Base-by-base conservation (phyloP, 2,113 vertebrate species). In the Thamnophis sirtalis region DNA sequence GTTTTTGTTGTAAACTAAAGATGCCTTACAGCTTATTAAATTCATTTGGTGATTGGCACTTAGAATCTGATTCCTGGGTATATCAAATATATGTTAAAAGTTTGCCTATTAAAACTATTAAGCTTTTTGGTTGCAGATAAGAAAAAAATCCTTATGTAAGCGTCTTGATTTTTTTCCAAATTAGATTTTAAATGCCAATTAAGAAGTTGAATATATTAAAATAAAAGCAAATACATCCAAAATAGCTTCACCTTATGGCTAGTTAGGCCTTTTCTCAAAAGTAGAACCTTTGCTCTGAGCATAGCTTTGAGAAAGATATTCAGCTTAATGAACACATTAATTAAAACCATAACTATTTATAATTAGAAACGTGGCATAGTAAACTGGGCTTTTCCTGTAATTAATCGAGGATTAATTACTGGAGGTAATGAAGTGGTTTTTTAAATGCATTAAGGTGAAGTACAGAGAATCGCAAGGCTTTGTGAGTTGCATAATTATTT, bases 341-440 rank as follows among this genome's bases (percentile, higher is more conserved):
- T 99, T 99, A 99, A 98, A 99, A 99, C 98, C 98, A 99, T 99
- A 99, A 99, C 99, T 99, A 99, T 99, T 99, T 99, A 99, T 99
- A 99, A 99, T 99, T 99, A 99, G 99, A 99, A 98, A 99, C 96
- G 98, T 99, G 99, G 98, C 98, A 97, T 96, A 97, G 99, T 99
- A 99, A 99, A 99, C 99, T 98, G 98, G 98, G 99, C 98, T 99
- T 99, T 99, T 99, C 98, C 99, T 98, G 98, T 99, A 99, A 99
- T 99, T 99, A 99, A 99, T 99, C 99, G 98, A 98, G 98, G 99
- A 99, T 99, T 99, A 99, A 99, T 99, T 99, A 99, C 98, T 97
- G 98, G 97, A 98, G 98, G 98, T 99, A 99, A 99, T 99, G 99
- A 99, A 99, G 99, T 99, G 98, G 98, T 98, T 99, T 99, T 99